phyloP scores from a whole-genome alignment of 1,140 invertebrate genomes.

The Aradophagus sp. region DNA sequence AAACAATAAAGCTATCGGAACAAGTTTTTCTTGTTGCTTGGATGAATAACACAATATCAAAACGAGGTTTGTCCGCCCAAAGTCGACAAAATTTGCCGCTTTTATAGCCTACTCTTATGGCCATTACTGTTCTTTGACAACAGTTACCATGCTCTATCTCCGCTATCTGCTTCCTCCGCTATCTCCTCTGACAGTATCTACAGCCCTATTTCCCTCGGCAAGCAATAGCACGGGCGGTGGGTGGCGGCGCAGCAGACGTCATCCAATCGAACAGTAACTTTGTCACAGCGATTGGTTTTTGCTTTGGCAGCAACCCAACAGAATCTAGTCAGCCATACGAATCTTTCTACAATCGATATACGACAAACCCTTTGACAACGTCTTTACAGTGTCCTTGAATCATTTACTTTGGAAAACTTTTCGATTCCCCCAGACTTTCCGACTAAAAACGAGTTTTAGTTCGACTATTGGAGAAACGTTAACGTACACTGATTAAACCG shows the following conservation, averaged over 20 bases:
- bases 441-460: conserved; percentile 28
- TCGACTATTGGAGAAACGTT: no score
- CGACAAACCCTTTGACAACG: conserved; percentile 60
- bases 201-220: conserved; percentile 47
- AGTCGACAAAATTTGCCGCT: conserved; percentile 42
- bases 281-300: conserved; percentile 64
- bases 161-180: conserved; percentile 51
- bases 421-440: conserved; percentile 10
- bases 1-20: conserved; percentile 39
- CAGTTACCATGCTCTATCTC: conserved; percentile 56
- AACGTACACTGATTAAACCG: no score
- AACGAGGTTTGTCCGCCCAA: conserved; percentile 46
- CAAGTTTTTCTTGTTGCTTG: conserved; percentile 38
- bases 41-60: conserved; percentile 50
- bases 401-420: conserved; percentile 47
- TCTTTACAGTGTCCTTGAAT: conserved; percentile 49
- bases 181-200: conserved; percentile 53
- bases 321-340: conserved; percentile 54
- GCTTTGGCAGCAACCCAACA: conserved; percentile 54
- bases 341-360: conserved; percentile 57
- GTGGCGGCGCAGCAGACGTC: conserved; percentile 51
- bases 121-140: conserved; percentile 58
- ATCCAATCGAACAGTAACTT: conserved; percentile 63
- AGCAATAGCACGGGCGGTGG: conserved; percentile 40
- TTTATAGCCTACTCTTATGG: conserved; percentile 57